A percentile compares a stretch with the other conserved stretches of the same genome.
Evolutionary conservation across 2,113 vertebrate species (phyloP).

Genomic region (Okapia johnstoni): DNA sequence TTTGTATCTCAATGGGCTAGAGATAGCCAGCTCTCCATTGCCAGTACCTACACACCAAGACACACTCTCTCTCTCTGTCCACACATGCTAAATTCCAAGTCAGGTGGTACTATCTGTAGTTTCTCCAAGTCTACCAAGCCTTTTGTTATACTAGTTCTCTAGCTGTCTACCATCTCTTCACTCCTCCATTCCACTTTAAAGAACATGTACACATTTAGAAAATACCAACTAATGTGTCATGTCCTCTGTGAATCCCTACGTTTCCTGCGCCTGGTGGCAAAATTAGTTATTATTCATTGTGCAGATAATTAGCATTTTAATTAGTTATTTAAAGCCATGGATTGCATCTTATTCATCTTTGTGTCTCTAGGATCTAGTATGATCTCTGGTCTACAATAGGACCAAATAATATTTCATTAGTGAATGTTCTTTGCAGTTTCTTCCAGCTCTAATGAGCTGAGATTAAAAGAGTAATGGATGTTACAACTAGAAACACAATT

Average conservation of each 20-base stretch:
- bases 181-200: background rate
- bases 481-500: background rate
- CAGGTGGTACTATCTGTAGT: background rate
- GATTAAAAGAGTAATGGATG: background rate
- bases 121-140: background rate
- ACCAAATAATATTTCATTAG: background rate
- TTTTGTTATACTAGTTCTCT: background rate
- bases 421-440: background rate
- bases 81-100: background rate
- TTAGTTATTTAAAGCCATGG: background rate
- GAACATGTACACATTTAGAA: background rate
- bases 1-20: no score
- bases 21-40: background rate
- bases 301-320: background rate
- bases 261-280: background rate
- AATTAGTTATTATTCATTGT: background rate
- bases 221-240: background rate
- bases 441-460: background rate
- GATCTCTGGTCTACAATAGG: background rate
- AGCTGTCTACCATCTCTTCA: background rate
- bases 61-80: background rate
- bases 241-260: background rate
- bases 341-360: background rate
- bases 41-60: background rate
- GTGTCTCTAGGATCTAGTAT: background rate